Base-by-base conservation (phyloP, 2,797 vertebrate species). In the Sciurus carolinensis region DNA sequence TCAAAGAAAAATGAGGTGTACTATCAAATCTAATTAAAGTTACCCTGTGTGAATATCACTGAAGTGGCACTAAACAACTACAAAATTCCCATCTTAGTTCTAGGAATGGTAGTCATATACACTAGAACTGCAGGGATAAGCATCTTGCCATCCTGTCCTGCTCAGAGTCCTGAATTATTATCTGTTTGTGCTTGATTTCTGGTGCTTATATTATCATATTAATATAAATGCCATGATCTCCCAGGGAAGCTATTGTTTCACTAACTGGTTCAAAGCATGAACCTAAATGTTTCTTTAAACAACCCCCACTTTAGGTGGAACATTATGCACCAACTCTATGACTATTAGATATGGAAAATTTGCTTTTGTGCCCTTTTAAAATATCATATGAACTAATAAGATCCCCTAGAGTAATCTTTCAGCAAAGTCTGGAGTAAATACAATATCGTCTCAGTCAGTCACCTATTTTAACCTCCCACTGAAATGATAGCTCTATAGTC, bases 391-490 rank as follows among this genome's bases (percentile, higher is more conserved):
- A 89, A 98, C 98, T 98, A 98, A 98, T 98, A 98, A 98, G 98
- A 99, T 97, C 95, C 96, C 69, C 22, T 85, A 95, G 97, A 98
- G 98, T 98, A 98, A 99, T 98, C 98, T 98, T 98, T 92, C 79
- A 39, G 94, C 87, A 96, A 98, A 97, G 96, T 98, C 98, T 94
- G 95, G 72, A 96, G 96, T 95, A 98, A 99, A 99, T 97, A 97
- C 44, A 95, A 97, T 98, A 98, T 96, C 97, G 98, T 97, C 94
- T 98, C 96, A 67, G 95, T 97, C 96, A 98, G 98, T 98, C 98
- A 98, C 98, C 98, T 98, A 98, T 97, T 94, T 98, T 98, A 98
- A 98, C 98, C 87, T 98, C 98, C 98, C 98, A 98, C 98, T 97
- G 86, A 97, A 98, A 99, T 98, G 97, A 98, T 95, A 97, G 97